Evolutionary conservation across 2,797 vertebrate species (phyloP), one percentile per base, ranked within the genome.

Genomic region (Pangasius macronema): DNA sequence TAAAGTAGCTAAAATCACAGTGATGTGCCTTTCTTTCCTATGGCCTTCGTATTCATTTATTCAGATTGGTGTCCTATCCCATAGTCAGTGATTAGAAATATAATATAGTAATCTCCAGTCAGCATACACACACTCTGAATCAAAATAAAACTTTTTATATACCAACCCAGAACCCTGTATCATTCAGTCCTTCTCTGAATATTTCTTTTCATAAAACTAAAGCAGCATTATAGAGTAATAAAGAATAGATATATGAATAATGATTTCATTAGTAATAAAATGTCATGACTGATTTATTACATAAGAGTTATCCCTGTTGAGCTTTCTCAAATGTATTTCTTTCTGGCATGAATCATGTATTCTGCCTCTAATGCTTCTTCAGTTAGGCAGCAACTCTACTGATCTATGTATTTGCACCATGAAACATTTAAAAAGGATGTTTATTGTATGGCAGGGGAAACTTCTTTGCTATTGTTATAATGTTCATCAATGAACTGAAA

Each of bases 201-300:
- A 42, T 10, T 11, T 72, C 65, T 51, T 76, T 76, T 51, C 0
- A 20, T 33, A 11, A 16, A 53, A 20, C 8, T 1, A 16, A 83
- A 77, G 24, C 7, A 42, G 24, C 42, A 27, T 61, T 51, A 73
- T 36, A 27, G 11, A 82, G 79, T 49, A 59, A 81, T 36, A 39
- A 42, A 27, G 9, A 0, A 2, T 18, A 81, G 30, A 68, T 57
- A 61, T 76, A 9, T 14, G 16, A 73, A 77, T 86, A 82, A 84
- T 63, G 85, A 53, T 81, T 86, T 42, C 24, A 87, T 53, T 36
- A 72, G 30, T 88, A 82, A 75, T 33, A 75, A 70, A 84, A 30
- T 33, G 59, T 55, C 39, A 75, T 59, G 27, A 81, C 18, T 20
- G 42, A 65, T 42, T 82, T 22, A 59, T 86, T 87, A 70, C 8